phyloP scores from a whole-genome alignment of 1,140 invertebrate species.

The Drosophila truncata region DNA sequence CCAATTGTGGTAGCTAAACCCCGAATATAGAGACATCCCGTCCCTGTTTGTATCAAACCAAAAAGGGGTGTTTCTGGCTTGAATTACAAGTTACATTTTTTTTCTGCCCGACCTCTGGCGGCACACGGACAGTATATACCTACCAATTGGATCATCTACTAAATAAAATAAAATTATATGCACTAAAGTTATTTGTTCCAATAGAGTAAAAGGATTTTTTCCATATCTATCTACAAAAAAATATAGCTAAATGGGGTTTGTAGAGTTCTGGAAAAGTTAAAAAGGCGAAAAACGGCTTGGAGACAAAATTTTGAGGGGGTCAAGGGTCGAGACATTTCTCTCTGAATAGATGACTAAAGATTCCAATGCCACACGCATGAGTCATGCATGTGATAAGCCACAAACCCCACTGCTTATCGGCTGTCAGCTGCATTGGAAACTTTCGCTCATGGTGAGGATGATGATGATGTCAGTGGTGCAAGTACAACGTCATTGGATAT shows the following conservation, averaged over 20 bases:
- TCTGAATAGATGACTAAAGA: slow-evolving; percentile 25
- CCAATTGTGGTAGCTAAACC: slow-evolving; percentile 37
- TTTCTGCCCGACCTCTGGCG: no score
- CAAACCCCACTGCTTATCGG: slow-evolving; percentile 18
- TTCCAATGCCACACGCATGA: slow-evolving; percentile 44
- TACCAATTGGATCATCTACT: no score
- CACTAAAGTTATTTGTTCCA: no score
- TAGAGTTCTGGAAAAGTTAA: neutral
- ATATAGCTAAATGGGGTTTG: neutral
- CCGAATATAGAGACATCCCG: slow-evolving; percentile 9
- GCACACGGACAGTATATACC: no score
- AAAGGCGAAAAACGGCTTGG: neutral
- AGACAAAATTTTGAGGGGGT: neutral
- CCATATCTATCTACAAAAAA: neutral
- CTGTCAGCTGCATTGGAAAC: slow-evolving; percentile 46
- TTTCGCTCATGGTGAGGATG: slow-evolving; percentile 38
- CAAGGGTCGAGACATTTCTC: slow-evolving; percentile 5
- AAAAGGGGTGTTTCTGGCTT: neutral
- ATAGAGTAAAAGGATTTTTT: no score
- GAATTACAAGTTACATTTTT: no score
- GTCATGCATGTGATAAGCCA: slow-evolving; percentile 45
- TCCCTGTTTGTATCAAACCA: neutral
- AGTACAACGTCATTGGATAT: slow-evolving; percentile 37
- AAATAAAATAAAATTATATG: neutral
- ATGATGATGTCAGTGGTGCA: slow-evolving; percentile 57